Conservation (phyloP, 2,113 vertebrate species). For the Alaudala cheleensis region DNA sequence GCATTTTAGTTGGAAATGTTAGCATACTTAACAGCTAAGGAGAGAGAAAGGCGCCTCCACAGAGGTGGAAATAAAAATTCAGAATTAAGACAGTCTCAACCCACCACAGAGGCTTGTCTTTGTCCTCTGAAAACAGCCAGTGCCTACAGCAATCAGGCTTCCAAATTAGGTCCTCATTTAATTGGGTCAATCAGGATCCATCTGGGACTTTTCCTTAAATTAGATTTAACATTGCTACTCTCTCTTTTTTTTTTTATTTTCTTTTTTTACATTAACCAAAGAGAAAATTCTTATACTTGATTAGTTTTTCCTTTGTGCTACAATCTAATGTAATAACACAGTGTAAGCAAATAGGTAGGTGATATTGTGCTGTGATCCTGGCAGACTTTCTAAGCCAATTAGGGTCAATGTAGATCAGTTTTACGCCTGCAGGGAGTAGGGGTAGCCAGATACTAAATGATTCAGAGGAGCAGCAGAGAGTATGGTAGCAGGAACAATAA, state of each 20-base stretch:
- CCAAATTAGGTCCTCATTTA: slow-evolving; percentile 35
- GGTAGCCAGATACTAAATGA: neutral
- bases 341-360: neutral
- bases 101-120: neutral
- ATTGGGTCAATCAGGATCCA: slow-evolving; percentile 12
- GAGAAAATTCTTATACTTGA: neutral
- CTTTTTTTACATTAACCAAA: neutral
- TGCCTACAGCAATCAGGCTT: neutral
- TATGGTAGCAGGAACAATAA: neutral
- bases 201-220: slow-evolving; percentile 10
- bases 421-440: neutral
- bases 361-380: neutral
- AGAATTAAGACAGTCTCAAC: neutral
- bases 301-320: neutral
- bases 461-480: neutral
- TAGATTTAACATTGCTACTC: neutral
- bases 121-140: neutral
- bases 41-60: neutral
- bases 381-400: slow-evolving; percentile 11
- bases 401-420: slow-evolving; percentile 2
- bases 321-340: neutral
- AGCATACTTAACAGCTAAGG: neutral
- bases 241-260: neutral
- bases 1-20: neutral
- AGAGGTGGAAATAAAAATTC: neutral